Conservation (phyloP, 2,888 invertebrate species). For the Epiblema foenella region DNA sequence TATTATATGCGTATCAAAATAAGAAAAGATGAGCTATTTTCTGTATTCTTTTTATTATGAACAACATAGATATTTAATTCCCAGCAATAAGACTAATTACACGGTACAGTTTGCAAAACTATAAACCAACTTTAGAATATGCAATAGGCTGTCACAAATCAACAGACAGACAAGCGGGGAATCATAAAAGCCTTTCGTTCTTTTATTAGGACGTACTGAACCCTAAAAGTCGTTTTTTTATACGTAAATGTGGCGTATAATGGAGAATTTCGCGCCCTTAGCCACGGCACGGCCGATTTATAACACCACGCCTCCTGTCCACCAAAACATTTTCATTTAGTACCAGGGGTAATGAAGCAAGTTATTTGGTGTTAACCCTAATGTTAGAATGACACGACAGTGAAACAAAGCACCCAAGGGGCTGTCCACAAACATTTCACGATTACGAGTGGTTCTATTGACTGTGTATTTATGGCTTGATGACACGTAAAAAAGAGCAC, state of each 20-base stretch:
- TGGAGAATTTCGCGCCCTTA: constrained; percentile 37
- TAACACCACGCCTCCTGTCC: constrained; percentile 61
- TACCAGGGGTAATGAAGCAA: constrained; percentile 67
- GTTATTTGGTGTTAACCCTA: constrained; percentile 70
- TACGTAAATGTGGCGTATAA: constrained; percentile 23
- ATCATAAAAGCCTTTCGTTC: not conserved
- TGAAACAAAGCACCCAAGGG: not conserved
- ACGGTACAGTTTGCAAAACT: no score
- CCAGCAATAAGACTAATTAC: no score
- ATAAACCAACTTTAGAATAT: no score
- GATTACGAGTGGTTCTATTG: not conserved
- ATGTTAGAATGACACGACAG: constrained; percentile 73
- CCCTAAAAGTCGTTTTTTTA: constrained; percentile 13
- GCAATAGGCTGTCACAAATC: not conserved
- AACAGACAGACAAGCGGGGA: not conserved
- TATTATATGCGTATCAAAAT: no score
- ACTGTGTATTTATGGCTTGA: no score
- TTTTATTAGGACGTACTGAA: not conserved
- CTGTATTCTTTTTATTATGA: no score
- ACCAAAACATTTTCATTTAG: constrained; percentile 73
- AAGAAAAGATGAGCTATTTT: no score
- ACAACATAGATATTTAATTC: no score
- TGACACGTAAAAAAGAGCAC: no score
- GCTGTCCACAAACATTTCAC: not conserved
- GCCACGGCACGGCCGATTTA: constrained; percentile 55